Conservation (phyloP, 2,113 vertebrate species). For the Nycticorax nycticorax region DNA sequence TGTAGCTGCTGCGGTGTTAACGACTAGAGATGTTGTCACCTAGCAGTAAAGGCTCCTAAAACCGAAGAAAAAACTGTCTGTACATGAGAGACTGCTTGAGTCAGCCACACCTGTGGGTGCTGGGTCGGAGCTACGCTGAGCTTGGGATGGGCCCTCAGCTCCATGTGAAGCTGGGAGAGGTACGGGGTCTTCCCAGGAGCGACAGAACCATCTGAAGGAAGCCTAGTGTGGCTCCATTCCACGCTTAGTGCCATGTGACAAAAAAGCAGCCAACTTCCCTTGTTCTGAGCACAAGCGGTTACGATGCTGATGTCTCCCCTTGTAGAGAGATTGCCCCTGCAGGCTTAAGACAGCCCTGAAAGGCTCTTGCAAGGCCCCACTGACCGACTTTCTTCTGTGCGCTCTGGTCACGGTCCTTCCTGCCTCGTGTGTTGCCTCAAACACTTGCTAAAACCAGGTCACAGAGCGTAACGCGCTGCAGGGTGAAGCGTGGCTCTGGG, state of each 20-base stretch:
- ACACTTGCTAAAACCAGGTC: not conserved
- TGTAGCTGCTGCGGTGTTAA: not conserved
- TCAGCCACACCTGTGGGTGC: not conserved
- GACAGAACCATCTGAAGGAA: not conserved
- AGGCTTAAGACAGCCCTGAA: not conserved
- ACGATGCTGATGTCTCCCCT: accelerated
- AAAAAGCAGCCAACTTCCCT: not conserved
- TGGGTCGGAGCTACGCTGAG: accelerated
- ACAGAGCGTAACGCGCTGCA: not conserved
- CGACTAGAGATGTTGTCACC: not conserved
- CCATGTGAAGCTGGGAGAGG: not conserved
- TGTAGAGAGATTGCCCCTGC: not conserved
- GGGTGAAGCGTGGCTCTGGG: accelerated
- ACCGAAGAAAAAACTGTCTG: not conserved
- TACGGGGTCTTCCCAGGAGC: not conserved
- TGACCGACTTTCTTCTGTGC: not conserved
- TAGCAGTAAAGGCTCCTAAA: not conserved
- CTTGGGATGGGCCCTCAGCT: not conserved
- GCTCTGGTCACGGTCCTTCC: not conserved
- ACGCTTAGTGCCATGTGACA: not conserved
- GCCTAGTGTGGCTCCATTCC: accelerated
- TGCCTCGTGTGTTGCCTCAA: accelerated
- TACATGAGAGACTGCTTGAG: not conserved
- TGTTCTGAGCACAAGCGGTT: not conserved
- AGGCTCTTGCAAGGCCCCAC: not conserved